A percentile compares a stretch with the other conserved stretches of the same genome.
phyloP scores from a whole-genome alignment of 2,888 invertebrate genomes.

The Oscheius myriophilus region DNA sequence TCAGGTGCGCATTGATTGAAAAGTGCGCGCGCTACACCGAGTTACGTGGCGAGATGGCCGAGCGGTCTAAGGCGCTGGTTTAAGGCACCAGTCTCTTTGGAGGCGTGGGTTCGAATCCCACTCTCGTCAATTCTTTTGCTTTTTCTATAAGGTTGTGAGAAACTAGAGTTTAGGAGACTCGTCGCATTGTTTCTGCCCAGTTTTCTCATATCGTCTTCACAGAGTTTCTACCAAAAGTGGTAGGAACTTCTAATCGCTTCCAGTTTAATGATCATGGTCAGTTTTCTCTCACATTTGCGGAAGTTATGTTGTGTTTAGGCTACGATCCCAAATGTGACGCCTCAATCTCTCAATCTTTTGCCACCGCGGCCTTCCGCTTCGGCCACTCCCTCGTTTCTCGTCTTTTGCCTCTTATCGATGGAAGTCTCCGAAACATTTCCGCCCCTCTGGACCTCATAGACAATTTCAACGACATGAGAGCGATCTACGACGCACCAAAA shows the following conservation, averaged over 20 bases:
- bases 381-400: constrained; percentile 74
- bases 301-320: constrained; percentile 25
- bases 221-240: constrained; percentile 79
- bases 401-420: constrained; percentile 56
- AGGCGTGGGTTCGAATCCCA: constrained; percentile 87
- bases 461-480: constrained; percentile 81
- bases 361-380: constrained; percentile 88
- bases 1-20: constrained; percentile 50
- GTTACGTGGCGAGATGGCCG: not conserved
- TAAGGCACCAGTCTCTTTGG: constrained; percentile 88
- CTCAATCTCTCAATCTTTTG: constrained; percentile 88
- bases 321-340: constrained; percentile 83
- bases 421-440: constrained; percentile 45
- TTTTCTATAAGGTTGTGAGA: not conserved
- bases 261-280: constrained; percentile 78
- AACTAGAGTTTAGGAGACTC: constrained; percentile 67
- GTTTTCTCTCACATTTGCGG: not conserved
- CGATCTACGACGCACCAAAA: constrained; percentile 34
- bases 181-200: constrained; percentile 72
- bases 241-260: constrained; percentile 88
- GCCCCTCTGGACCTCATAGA: constrained; percentile 77
- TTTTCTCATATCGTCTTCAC: constrained; percentile 75
- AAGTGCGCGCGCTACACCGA: too few species aligned
- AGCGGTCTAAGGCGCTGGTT: constrained; percentile 77
- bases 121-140: constrained; percentile 64